Percentiles rank a stretch among this genome's conserved stretches.
These are phyloP conservation scores for Lepidostoma basale DNA, from an alignment of 1,140 invertebrate genomes.

Conservation along the genomic window DNA sequence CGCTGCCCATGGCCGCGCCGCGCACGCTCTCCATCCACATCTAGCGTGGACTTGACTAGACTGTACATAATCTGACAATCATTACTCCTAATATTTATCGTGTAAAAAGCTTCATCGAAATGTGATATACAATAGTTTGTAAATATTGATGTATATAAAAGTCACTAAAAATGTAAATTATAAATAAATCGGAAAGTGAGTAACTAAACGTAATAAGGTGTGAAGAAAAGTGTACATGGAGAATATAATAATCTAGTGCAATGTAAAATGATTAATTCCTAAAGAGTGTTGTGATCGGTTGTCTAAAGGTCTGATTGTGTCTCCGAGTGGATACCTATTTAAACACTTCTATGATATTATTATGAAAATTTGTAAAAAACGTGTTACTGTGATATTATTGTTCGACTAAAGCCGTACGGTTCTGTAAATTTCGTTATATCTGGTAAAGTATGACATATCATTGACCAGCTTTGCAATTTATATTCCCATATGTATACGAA, in stretches of 20 bases:
- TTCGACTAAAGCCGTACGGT: constrained; percentile 25
- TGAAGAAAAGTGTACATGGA: constrained; percentile 23
- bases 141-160: constrained; percentile 37
- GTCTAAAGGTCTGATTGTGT: constrained; percentile 10
- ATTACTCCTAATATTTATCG: constrained; percentile 10
- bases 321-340: constrained; percentile 14
- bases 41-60: constrained; percentile 13
- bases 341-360: constrained; percentile 8
- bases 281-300: constrained; percentile 18
- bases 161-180: constrained; percentile 28
- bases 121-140: constrained; percentile 45
- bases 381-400: constrained; percentile 43
- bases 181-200: constrained; percentile 1
- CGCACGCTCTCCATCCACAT: constrained; percentile 54
- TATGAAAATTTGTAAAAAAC: constrained; percentile 28
- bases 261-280: constrained; percentile 15
- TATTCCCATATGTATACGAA: constrained; percentile 28
- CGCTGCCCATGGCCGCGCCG: constrained; percentile 55
- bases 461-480: constrained; percentile 22
- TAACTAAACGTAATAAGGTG: constrained; percentile 2
- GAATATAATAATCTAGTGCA: constrained; percentile 31
- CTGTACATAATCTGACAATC: neutral
- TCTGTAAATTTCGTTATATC: constrained; percentile 24
- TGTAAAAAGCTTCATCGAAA: constrained; percentile 31
- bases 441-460: constrained; percentile 27